phyloP scores from a whole-genome alignment of 2,797 vertebrate species.

The Distichodus sexfasciatus region DNA sequence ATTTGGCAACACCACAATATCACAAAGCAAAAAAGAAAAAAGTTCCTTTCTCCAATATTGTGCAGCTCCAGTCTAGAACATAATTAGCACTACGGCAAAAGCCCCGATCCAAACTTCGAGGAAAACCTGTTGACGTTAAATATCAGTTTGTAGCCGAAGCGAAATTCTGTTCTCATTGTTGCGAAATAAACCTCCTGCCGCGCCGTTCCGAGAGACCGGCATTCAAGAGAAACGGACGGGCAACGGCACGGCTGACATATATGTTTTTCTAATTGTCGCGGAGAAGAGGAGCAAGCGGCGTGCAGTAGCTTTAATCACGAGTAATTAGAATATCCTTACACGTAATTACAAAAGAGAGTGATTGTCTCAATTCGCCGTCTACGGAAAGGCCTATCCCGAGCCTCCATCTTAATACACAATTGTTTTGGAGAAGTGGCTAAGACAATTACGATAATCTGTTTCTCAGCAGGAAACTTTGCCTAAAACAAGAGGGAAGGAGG shows the following conservation, averaged over 20 bases:
- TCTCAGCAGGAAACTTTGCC: slow-evolving; percentile 89
- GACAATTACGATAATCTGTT: slow-evolving; percentile 92
- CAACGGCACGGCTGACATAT: slow-evolving; percentile 87
- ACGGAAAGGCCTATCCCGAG: slow-evolving; percentile 81
- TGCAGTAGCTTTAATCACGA: slow-evolving; percentile 89
- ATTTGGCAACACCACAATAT: too few relatives aligned
- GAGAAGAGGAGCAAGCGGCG: slow-evolving; percentile 83
- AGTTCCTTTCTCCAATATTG: too few relatives aligned
- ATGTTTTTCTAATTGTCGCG: slow-evolving; percentile 94
- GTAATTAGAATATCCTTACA: slow-evolving; percentile 97
- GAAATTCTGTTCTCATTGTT: slow-evolving; percentile 77
- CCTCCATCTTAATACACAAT: slow-evolving; percentile 89
- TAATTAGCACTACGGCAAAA: too few relatives aligned
- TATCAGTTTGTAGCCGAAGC: slow-evolving; percentile 56
- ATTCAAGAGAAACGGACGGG: slow-evolving; percentile 86
- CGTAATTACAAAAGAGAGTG: slow-evolving; percentile 98
- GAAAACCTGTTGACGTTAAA: slow-evolving; percentile 57
- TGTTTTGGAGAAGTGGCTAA: slow-evolving; percentile 90
- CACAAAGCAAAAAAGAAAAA: too few relatives aligned
- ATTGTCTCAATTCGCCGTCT: slow-evolving; percentile 94
- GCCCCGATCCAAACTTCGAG: slow-evolving; percentile 54
- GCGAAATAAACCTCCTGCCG: slow-evolving; percentile 83
- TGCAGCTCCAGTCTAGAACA: too few relatives aligned
- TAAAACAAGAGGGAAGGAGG: slow-evolving; percentile 71
- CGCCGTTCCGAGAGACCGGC: slow-evolving; percentile 76